These are phyloP conservation scores for Otis tarda DNA, from an alignment of 2,113 vertebrate genomes.

Conservation along the genomic window DNA sequence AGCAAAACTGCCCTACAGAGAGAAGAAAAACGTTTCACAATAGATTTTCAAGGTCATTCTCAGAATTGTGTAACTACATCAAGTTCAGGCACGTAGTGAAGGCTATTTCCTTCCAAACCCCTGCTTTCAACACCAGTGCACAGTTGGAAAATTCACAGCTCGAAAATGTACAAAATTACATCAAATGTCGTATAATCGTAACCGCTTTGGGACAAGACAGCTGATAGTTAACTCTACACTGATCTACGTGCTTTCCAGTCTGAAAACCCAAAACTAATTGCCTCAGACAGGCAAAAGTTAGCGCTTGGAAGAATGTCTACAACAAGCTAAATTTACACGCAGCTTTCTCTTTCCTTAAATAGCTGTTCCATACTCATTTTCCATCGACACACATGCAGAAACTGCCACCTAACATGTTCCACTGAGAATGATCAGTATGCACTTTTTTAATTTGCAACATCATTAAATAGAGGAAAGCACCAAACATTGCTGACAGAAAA, in stretches of 20 bases:
- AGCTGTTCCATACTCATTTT: neutral
- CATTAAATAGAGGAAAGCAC: neutral
- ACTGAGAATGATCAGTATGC: neutral
- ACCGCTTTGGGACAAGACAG: neutral
- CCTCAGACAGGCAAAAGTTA: neutral
- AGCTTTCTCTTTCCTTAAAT: neutral
- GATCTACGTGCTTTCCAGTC: neutral
- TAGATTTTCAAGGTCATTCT: neutral
- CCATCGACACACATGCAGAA: neutral
- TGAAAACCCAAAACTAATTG: neutral
- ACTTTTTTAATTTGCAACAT: neutral
- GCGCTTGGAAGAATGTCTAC: neutral
- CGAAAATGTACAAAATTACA: accelerated
- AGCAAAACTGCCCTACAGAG: slow-evolving; percentile 91
- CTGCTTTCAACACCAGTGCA: neutral
- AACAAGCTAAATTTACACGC: neutral
- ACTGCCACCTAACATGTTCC: neutral
- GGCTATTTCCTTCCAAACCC: neutral
- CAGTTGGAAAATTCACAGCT: accelerated
- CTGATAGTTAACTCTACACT: neutral
- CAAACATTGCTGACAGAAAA: neutral
- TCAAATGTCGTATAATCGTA: accelerated
- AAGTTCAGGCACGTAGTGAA: neutral
- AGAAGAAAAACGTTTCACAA: neutral
- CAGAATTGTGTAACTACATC: neutral